Base-by-base conservation (phyloP, 2,888 invertebrate genomes). In the Augochlorella aurata region DNA sequence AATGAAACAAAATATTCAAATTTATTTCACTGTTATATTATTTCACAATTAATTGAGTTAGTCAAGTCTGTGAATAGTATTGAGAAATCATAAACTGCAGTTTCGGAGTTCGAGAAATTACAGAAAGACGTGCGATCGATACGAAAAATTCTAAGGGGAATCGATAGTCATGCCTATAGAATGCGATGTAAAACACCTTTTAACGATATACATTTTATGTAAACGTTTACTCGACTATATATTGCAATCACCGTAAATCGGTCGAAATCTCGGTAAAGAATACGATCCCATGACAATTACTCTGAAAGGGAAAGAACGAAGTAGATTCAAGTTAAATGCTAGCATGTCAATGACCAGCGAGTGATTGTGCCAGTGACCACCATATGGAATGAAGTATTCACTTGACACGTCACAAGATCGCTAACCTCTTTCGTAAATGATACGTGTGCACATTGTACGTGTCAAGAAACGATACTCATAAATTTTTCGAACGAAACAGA, bases 401-500 rank as follows among this genome's bases (percentile, higher is more conserved):
- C 91, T 91, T 93, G 93, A 93, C 93, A 93, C 93, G 93, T 93
- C 93, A 93, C 91, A 89, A 92, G 90, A 92, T 92, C 88, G 90
- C 89, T 93, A 93, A 93, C 92, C 93, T 92, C 92, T 90, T 86
- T 79, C 78, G 61, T 78, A 73, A 82, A 85, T 67, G 75, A 78
- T 65, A 75, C 72, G 79, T 65, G 67, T 75, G 61, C 68, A 83
- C 75, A 44, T 79, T 78, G 72, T 63, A 78, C 29, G 65, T 52
- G 29, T 69, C 67, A 45, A 76, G 63, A 24, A 83, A 83, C 76
- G 52, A 44, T 67, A 4, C 47, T 71, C 67, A 44, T 44, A 45
- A 71, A 74, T 80, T 77, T 74, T 68, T 65, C 50, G 5, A 70
- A 63, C 61, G 74, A 68, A 81, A 75, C 68, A 73, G 50, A 74